Percentiles rank a stretch among this genome's conserved stretches.
phyloP scores from a whole-genome alignment of 2,888 invertebrate genomes.

The Ectemnius lituratus region DNA sequence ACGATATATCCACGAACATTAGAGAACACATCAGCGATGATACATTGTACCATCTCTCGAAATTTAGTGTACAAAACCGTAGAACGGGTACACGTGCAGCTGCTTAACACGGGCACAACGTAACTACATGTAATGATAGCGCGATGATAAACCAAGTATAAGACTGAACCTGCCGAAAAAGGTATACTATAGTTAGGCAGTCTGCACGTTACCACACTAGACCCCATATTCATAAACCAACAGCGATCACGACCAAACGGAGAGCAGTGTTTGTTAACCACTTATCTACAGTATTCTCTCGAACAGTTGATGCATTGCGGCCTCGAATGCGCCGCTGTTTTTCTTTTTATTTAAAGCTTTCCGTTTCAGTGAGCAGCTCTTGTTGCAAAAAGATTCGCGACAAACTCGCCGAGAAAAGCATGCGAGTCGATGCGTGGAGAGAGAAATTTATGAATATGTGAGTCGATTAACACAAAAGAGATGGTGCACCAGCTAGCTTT shows the following conservation, averaged over 20 bases:
- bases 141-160: constrained; percentile 68
- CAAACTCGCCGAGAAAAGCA: constrained; percentile 36
- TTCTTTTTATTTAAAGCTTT: constrained; percentile 37
- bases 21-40: constrained; percentile 55
- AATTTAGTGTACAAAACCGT: constrained; percentile 55
- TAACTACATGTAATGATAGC: constrained; percentile 57
- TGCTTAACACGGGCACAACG: constrained; percentile 65
- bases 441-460: constrained; percentile 60
- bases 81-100: constrained; percentile 51
- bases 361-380: constrained; percentile 50
- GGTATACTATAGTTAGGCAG: constrained; percentile 58
- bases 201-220: constrained; percentile 56
- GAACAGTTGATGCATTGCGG: constrained; percentile 6
- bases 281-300: constrained; percentile 23
- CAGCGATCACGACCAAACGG: constrained; percentile 50
- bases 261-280: constrained; percentile 49
- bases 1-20: constrained; percentile 57
- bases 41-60: constrained; percentile 62
- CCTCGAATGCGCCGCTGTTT: constrained; percentile 9
- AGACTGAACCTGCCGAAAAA: constrained; percentile 74
- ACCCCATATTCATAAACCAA: constrained; percentile 61
- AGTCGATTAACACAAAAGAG: constrained; percentile 41
- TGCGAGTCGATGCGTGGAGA: constrained; percentile 30
- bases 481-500: constrained; percentile 64
- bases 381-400: constrained; percentile 21